Conservation (phyloP, 2,113 vertebrate species). For the Campylomormyrus numenius region DNA sequence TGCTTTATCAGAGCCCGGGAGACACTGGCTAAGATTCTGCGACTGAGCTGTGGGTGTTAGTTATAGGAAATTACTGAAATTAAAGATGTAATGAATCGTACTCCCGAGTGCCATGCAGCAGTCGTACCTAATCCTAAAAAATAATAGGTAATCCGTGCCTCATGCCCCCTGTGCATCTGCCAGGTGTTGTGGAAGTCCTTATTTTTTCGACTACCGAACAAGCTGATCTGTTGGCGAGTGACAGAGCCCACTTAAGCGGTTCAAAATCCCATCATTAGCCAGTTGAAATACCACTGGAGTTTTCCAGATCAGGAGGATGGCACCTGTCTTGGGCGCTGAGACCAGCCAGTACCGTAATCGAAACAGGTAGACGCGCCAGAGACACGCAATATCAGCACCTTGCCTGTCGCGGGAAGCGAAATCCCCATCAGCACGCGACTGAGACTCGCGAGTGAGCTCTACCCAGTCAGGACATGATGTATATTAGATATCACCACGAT, state of each 20-base stretch:
- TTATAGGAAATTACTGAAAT: not conserved
- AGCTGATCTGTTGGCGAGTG: not conserved
- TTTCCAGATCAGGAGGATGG: not conserved
- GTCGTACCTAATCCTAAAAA: not conserved
- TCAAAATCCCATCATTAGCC: not conserved
- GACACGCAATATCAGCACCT: not conserved
- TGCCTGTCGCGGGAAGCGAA: not conserved
- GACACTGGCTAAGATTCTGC: not conserved
- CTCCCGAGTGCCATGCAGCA: not conserved
- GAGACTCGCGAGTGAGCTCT: not conserved
- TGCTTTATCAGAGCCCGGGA: not conserved
- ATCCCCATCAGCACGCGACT: not conserved
- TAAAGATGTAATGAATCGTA: not conserved
- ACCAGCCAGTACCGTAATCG: not conserved
- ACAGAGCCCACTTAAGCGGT: not conserved
- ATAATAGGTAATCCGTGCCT: not conserved
- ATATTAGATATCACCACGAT: too few species aligned
- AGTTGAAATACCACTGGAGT: not conserved
- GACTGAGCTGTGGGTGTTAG: not conserved
- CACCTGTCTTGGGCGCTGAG: not conserved
- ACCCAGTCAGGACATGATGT: too few species aligned
- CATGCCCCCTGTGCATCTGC: not conserved
- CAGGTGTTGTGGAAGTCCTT: not conserved
- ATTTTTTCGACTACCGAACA: not conserved
- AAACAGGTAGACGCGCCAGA: not conserved